Evolutionary conservation across 2,797 vertebrate genomes (phyloP).

Genomic region (Anguilla obscura): DNA sequence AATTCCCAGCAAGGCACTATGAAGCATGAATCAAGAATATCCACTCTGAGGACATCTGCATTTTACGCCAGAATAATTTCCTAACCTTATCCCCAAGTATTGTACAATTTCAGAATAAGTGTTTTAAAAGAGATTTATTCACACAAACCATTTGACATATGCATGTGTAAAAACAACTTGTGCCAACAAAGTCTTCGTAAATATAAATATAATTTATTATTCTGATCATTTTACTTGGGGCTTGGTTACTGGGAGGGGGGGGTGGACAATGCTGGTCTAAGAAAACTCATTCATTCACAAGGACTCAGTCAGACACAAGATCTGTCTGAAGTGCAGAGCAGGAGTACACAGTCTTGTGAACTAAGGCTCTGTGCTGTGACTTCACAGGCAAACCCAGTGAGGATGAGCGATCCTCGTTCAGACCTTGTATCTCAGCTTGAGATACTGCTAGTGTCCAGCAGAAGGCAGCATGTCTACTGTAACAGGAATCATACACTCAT

Average conservation of each 20-base stretch:
- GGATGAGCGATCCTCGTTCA: background rate
- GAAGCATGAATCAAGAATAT: background rate
- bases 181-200: background rate
- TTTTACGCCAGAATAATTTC: background rate
- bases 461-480: slow-evolving; percentile 9
- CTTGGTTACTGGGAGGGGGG: no score
- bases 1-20: background rate
- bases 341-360: background rate
- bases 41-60: background rate
- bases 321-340: background rate
- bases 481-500: background rate
- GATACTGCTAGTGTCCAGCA: slow-evolving; percentile 17
- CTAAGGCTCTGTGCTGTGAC: background rate
- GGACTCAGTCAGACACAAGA: background rate
- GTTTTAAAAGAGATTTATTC: background rate
- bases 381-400: background rate
- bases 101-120: background rate
- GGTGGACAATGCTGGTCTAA: background rate
- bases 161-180: background rate
- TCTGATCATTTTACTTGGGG: background rate
- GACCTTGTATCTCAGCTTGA: background rate
- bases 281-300: background rate
- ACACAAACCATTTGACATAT: background rate
- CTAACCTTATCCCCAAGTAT: background rate
- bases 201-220: no score